Conservation (phyloP, 2,888 invertebrate species). For the Aphidoletes aphidimyza region DNA sequence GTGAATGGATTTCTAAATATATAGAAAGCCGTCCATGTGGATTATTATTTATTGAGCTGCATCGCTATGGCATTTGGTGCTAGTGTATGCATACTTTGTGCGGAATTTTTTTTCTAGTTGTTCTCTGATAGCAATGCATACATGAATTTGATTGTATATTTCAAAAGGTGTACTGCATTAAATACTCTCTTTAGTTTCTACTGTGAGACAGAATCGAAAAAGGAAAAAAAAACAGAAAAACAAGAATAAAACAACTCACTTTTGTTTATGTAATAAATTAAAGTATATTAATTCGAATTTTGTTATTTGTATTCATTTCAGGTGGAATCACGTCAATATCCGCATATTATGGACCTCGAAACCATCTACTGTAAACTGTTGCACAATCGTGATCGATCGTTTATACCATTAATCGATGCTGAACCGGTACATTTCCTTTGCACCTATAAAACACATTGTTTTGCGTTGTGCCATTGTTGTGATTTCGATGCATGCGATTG, state of each 20-base stretch:
- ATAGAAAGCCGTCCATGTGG: not conserved
- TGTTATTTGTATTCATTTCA: slow-evolving; percentile 18
- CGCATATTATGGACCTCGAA: slow-evolving; percentile 89
- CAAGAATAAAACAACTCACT: no score
- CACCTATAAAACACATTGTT: slow-evolving; percentile 92
- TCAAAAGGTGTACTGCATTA: not conserved
- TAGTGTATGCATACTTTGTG: not conserved
- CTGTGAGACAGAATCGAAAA: not conserved
- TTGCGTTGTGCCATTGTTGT: slow-evolving; percentile 91
- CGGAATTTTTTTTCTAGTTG: not conserved
- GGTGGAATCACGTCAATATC: slow-evolving; percentile 85
- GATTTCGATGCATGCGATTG: slow-evolving; percentile 97
- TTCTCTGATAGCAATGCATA: no score
- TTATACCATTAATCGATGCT: slow-evolving; percentile 86
- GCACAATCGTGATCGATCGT: slow-evolving; percentile 84
- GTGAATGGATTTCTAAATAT: no score
- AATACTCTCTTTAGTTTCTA: not conserved
- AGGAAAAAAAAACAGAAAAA: not conserved
- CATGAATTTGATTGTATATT: not conserved
- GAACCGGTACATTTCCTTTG: slow-evolving; percentile 91
- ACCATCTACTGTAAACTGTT: slow-evolving; percentile 89
- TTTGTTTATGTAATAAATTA: not conserved
- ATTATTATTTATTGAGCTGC: slow-evolving; percentile 38
- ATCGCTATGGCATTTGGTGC: not conserved
- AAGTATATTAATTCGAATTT: not conserved